A percentile compares a stretch with the other conserved stretches of the same genome.
These are phyloP conservation scores for Pilophorus perplexus DNA, from an alignment of 2,888 invertebrate species.

Conservation along the genomic window DNA sequence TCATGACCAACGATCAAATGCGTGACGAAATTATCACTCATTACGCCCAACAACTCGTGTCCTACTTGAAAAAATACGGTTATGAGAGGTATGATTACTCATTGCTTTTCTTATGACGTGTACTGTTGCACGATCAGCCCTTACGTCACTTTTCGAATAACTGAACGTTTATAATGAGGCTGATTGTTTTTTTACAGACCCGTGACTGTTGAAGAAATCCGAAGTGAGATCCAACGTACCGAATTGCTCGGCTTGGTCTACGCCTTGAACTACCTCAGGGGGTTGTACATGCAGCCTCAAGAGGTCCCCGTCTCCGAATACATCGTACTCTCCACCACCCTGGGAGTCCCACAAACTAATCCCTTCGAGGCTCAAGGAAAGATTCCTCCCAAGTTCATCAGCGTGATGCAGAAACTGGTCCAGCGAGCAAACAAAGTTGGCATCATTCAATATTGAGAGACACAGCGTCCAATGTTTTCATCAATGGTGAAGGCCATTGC, in stretches of 20 bases:
- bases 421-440: neutral
- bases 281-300: conserved; percentile 5
- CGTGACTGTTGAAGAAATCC: conserved; percentile 1
- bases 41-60: neutral
- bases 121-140: no score
- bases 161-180: no score
- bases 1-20: conserved; percentile 7
- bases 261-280: conserved; percentile 13
- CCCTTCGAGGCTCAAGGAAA: no score
- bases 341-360: no score
- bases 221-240: neutral
- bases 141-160: no score
- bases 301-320: no score
- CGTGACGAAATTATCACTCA: neutral
- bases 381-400: neutral
- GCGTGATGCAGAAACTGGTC: neutral
- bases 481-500: no score
- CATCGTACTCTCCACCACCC: no score
- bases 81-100: conserved; percentile 9
- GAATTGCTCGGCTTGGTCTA: conserved; percentile 14
- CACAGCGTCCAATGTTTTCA: neutral
- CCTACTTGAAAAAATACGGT: conserved; percentile 19
- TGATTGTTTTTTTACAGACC: no score
- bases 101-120: neutral
- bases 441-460: neutral